Evolutionary conservation across 2,888 invertebrate genomes (phyloP).

Genomic region (Eupithecia centaureata): DNA sequence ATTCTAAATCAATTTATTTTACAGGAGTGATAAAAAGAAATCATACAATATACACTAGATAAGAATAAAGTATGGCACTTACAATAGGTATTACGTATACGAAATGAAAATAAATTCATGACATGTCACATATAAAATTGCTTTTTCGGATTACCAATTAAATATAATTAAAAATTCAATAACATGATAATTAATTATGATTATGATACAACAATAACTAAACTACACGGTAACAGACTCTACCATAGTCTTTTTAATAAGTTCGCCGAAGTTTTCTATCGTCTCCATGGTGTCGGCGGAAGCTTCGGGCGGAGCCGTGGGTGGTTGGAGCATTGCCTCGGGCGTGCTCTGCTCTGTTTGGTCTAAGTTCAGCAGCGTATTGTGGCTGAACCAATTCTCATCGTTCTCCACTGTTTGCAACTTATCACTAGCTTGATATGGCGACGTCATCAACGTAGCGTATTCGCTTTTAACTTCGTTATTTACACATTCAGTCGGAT

Average conservation of each 20-base stretch:
- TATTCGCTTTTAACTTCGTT: conserved; percentile 83
- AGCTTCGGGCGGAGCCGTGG: conserved; percentile 51
- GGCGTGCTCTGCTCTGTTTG: conserved; percentile 69
- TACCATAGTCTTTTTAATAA: conserved; percentile 96
- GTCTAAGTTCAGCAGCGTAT: conserved; percentile 70
- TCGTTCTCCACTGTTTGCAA: conserved; percentile 85
- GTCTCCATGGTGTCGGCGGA: conserved; percentile 61
- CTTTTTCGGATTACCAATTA: conserved; percentile 58
- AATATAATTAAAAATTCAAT: conserved; percentile 75
- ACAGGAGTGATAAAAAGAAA: conserved; percentile 31
- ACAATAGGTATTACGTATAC: conserved; percentile 33
- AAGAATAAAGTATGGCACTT: conserved; percentile 36
- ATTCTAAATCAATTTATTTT: conserved; percentile 34
- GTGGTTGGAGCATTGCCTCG: conserved; percentile 51
- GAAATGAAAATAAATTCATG: conserved; percentile 33
- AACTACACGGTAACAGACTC: conserved; percentile 93
- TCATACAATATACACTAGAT: conserved; percentile 29
- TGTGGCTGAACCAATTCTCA: conserved; percentile 80
- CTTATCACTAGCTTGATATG: conserved; percentile 86
- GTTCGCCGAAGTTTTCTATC: conserved; percentile 93
- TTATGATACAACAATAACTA: conserved; percentile 75
- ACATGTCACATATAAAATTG: conserved; percentile 39
- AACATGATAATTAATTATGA: conserved; percentile 72
- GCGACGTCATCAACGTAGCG: conserved; percentile 87
- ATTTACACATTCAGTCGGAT: conserved; percentile 66